phyloP scores from a whole-genome alignment of 2,888 invertebrate species.

The Papilio gigon region DNA sequence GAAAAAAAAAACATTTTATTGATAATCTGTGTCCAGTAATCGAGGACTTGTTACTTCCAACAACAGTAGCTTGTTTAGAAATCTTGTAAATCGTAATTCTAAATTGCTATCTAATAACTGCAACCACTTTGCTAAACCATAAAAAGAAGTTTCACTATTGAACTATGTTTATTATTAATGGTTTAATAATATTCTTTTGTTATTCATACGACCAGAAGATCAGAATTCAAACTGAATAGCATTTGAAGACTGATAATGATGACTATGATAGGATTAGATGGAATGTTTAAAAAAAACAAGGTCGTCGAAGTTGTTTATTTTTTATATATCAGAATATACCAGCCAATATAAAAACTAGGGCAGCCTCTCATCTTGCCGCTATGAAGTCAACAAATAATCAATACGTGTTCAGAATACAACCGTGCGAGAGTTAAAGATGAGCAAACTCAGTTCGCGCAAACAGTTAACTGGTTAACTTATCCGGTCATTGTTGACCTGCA shows the following conservation, averaged over 20 bases:
- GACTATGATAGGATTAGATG: too few relatives aligned
- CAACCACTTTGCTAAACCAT: background rate
- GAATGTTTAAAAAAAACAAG: too few relatives aligned
- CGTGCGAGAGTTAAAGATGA: constrained; percentile 39
- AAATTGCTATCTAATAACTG: background rate
- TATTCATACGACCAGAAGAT: too few relatives aligned
- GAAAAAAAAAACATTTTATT: too few relatives aligned
- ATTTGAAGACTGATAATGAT: too few relatives aligned
- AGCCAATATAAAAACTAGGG: background rate
- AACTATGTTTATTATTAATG: too few relatives aligned
- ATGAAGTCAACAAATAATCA: constrained; percentile 1
- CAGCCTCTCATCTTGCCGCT: background rate
- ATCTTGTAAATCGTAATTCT: background rate
- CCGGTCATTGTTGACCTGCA: constrained; percentile 49
- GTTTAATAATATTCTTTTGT: too few relatives aligned
- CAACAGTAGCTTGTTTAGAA: background rate
- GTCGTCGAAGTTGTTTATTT: background rate
- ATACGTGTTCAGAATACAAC: constrained; percentile 28
- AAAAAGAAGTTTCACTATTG: background rate
- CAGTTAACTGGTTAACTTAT: constrained; percentile 49
- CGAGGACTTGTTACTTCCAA: background rate
- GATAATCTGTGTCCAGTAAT: background rate
- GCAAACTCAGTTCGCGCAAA: constrained; percentile 44
- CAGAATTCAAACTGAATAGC: too few relatives aligned
- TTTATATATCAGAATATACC: background rate